Evolutionary conservation across 2,888 invertebrate species (phyloP), one percentile per base, ranked within the genome.

Genomic region (Hoplodrina ambigua): DNA sequence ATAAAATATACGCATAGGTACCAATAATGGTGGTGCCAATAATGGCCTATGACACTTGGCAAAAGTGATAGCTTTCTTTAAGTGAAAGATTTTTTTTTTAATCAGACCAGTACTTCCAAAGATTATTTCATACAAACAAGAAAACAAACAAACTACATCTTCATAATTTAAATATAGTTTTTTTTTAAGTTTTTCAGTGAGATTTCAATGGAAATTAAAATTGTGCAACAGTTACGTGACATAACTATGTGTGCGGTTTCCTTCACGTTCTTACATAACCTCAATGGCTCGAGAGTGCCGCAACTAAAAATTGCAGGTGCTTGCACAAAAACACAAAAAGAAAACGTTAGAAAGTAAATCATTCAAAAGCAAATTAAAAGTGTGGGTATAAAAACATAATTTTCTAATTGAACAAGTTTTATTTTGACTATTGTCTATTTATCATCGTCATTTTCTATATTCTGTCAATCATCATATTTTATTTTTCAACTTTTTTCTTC

Each of bases 191-290:
- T 61, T 64, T 64, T 64, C 10, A 46, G 25, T 54, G 41, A 59
- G 11, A 53, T 37, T 56, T n/a, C 13, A 79, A 69, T 54, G 41
- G 72, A 57, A 76, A 72, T 71, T 25, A 46, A 19, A 58, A 60
- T 84, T 81, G 58, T 63, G 58, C 49, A 82, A 81, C 37, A 60
- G 60, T 67, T 74, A 76, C 76, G 73, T 81, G 81, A 81, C 76
- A 71, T 68, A 67, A 70, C 59, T 68, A 49, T 57, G 54, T 67
- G 53, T 6, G 15, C 17, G 17, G n/a, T 76, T 83, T 81, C 30
- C 73, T 68, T 68, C 64, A 30, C 71, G 50, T 71, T 33, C 54
- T 83, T 78, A 72, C 62, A 55, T 75, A 82, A 83, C 30, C 6
- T 19, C 25, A 71, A 60, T 72, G 73, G 57, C 68, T 77, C 1